Base-by-base conservation (phyloP, 1,140 invertebrate species). In the Lordiphosa stackelbergi region DNA sequence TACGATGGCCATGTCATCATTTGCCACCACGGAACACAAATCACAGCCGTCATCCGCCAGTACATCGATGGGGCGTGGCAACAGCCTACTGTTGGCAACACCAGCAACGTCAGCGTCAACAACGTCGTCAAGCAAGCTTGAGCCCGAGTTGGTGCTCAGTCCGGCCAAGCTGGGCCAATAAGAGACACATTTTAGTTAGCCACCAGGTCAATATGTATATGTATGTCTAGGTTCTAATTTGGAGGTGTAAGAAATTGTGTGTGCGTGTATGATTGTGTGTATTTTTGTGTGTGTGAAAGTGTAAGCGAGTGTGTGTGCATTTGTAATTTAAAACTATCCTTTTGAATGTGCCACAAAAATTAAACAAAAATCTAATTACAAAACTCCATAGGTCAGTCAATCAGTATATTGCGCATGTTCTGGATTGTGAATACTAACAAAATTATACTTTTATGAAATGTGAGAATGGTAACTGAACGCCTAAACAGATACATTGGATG, bases 161-260 rank as follows among this genome's bases (percentile, higher is more conserved):
- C 87, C 87, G 53, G 81, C 87, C 19, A 88, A 88, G 56, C 77
- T 88, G 46, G 86, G 87, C 28, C 87, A 88, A 53, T 86, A 86
- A 57, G 71, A 78, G 73, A 53, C 46, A 53, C 46, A 54, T 84
- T 72, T 81, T 83, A 83, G 77, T 83, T 84, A 77, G 69, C 43
- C 53, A 62, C 55, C 45, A 60, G 54, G 51, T 68, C 63, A 47
- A 46, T 60, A 24, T 51, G 16, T 38, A 46, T 34, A 19, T 45
- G 22, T 43, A 19, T 40, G 49, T 40, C 5, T 53, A 41, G 53
- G 13, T 13, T 46, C 24, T 46, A 31, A 46, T 46, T 46, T 10
- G 11, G 31, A 10, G 28, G 28, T 34, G 31, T 46, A 19, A 46
- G 6, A 12, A 24, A 46, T 37, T 12, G 6, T 40, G 24, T 19